Evolutionary conservation across 1,140 invertebrate species (phyloP), one percentile per base, ranked within the genome.

Genomic region (Zaprionus camerounensis): DNA sequence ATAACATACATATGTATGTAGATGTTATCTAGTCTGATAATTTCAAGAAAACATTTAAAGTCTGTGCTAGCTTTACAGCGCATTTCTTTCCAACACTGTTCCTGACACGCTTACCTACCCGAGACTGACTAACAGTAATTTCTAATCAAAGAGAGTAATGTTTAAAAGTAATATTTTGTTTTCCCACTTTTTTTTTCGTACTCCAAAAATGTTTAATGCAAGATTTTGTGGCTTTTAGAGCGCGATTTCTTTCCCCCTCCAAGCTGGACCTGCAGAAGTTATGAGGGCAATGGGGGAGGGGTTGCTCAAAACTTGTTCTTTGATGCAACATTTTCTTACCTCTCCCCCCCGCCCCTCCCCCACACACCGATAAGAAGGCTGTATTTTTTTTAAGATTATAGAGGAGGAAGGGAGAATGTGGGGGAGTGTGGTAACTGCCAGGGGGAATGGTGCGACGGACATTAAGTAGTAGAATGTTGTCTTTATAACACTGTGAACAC

Each of bases 381-480:
- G 20, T 56, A 28, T 38, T 34, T 49, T 38, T 49, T n/a, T 56
- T 56, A 17, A 62, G 46, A 46, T 66, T 68, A 59, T 58, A 77
- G 64, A 64, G 56, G 49, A 63, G 59, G 34, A 22, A 46, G 20
- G 17, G 9, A 26, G n/a, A 7, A 7, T 34, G 31, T 34, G 41
- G 28, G 44, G 49, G 13, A n/a, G 38, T 44, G 22, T 20, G 41
- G 51, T 71, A 77, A 49, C 51, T 44, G 63, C 59, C 56, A 51
- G 26, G 11, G 55, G 69, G 70, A 57, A 63, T 77, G 82, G 59
- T 80, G 71, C 78, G 77, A 80, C 71, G 74, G 84, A 83, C 80
- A 88, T 87, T 87, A 87, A 87, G 83, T 87, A 87, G 84, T 87
- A 83, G 81, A 88, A 87, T 88, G 83, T 87, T 87, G 83, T 87